These are phyloP conservation scores for Dicaeum eximium DNA, from an alignment of 2,113 vertebrate genomes.

Conservation along the genomic window DNA sequence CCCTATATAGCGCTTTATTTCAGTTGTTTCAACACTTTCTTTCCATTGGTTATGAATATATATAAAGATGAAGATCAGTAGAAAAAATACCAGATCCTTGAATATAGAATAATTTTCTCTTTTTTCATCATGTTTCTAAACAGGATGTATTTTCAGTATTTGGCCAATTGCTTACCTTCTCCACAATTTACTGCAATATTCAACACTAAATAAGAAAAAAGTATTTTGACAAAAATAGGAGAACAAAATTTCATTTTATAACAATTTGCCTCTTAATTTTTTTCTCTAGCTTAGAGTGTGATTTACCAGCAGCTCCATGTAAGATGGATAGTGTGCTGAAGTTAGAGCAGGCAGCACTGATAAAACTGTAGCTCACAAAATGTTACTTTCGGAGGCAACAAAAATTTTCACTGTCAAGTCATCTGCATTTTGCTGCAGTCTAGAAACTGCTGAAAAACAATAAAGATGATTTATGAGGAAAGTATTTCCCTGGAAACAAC, in stretches of 20 bases:
- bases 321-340: not conserved
- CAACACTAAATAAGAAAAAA: not conserved
- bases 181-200: not conserved
- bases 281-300: not conserved
- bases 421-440: not conserved
- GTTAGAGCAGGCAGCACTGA: rapidly evolving
- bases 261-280: not conserved
- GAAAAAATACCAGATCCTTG: not conserved
- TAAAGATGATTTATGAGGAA: not conserved
- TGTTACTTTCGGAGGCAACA: not conserved
- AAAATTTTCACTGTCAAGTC: not conserved
- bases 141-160: not conserved
- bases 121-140: not conserved
- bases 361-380: not conserved
- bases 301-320: not conserved
- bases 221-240: not conserved
- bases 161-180: not conserved
- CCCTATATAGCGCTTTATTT: not conserved
- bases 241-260: not conserved
- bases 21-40: not conserved
- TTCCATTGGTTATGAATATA: not conserved
- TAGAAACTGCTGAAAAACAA: not conserved
- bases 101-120: not conserved
- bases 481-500: not conserved
- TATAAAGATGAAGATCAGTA: not conserved